A percentile compares a stretch with the other conserved stretches of the same genome.
phyloP scores from a whole-genome alignment of 2,113 vertebrate species.

The Motacilla tschutschensis region DNA sequence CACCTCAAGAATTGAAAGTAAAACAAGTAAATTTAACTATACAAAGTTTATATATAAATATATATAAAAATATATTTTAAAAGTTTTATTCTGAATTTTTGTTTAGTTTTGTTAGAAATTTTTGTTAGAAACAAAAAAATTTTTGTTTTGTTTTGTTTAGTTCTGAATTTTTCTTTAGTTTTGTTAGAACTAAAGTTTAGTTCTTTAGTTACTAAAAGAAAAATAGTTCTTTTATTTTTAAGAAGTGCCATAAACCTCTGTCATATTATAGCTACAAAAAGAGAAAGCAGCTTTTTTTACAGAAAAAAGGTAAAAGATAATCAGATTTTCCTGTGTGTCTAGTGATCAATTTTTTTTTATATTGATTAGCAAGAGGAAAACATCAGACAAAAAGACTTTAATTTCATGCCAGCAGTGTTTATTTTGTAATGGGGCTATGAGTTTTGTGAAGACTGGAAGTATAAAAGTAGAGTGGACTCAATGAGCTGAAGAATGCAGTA shows the following conservation, averaged over 20 bases:
- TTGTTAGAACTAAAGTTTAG: too few relatives aligned
- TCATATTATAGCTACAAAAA: background rate
- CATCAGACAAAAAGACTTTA: slow-evolving; percentile 17
- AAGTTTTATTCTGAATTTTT: background rate
- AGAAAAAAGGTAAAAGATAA: background rate
- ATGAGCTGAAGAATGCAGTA: slow-evolving; percentile 66
- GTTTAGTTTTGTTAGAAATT: too few relatives aligned
- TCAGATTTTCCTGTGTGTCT: background rate
- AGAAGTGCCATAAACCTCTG: background rate
- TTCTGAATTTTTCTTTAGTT: too few relatives aligned
- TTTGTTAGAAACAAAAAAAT: too few relatives aligned
- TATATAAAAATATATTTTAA: background rate
- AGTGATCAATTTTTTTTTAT: background rate
- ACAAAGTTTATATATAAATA: background rate
- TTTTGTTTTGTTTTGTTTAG: too few relatives aligned
- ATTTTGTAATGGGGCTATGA: slow-evolving; percentile 9
- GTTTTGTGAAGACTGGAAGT: slow-evolving; percentile 7
- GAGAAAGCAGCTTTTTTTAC: background rate
- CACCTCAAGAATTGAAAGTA: background rate
- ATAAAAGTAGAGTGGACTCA: slow-evolving; percentile 26
- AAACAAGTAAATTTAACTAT: background rate
- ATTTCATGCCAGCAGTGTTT: slow-evolving; percentile 37
- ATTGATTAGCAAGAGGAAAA: slow-evolving; percentile 17
- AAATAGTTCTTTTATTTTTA: too few relatives aligned
- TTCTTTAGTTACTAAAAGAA: too few relatives aligned